Evolutionary conservation across 2,888 invertebrate species (phyloP).

Genomic region (Julus scanicus): DNA sequence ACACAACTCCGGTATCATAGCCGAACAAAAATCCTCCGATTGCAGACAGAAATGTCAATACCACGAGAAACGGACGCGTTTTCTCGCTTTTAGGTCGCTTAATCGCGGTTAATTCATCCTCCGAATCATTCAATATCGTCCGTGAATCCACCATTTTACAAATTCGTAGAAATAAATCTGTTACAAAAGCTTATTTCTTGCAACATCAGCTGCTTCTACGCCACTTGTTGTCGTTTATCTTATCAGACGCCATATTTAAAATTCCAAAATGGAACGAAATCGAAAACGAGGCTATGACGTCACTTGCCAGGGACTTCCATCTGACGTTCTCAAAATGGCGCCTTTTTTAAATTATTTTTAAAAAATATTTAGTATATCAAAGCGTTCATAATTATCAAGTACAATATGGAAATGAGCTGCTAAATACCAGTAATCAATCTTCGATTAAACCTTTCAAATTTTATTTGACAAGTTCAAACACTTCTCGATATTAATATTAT

Average conservation of each 20-base stretch:
- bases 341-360: background rate
- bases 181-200: background rate
- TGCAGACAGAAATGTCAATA: constrained; percentile 67
- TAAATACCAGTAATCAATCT: too few relatives aligned
- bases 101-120: constrained; percentile 41
- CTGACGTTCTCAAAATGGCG: background rate
- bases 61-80: constrained; percentile 61
- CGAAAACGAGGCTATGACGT: constrained; percentile 7
- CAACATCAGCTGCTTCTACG: background rate
- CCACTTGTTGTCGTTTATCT: constrained; percentile 12
- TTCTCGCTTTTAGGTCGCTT: background rate
- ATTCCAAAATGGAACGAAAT: background rate
- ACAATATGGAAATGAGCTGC: too few relatives aligned
- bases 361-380: too few relatives aligned
- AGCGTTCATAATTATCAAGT: too few relatives aligned
- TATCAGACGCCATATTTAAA: constrained; percentile 30
- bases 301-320: background rate
- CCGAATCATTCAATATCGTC: constrained; percentile 52
- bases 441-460: background rate
- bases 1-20: constrained; percentile 73
- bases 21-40: constrained; percentile 71
- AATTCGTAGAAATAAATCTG: background rate
- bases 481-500: background rate
- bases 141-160: constrained; percentile 37
- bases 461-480: background rate